Conservation (phyloP, 2,888 invertebrate genomes). For the Pharmacophagus antenor region DNA sequence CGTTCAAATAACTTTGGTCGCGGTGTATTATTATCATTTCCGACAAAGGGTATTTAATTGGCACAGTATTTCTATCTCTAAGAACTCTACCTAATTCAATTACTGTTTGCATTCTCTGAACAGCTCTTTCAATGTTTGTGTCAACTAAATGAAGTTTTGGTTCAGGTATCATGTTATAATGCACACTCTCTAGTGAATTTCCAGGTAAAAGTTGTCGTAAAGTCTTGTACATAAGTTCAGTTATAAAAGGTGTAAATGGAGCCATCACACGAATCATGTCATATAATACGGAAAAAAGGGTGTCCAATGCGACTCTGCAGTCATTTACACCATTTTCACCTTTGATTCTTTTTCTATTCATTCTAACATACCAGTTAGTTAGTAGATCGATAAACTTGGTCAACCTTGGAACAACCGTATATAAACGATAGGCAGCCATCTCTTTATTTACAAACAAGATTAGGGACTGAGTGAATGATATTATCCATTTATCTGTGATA, state of each 20-base stretch:
- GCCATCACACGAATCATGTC: conserved; percentile 96
- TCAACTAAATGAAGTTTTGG: conserved; percentile 87
- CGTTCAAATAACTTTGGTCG: conserved; percentile 87
- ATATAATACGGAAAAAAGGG: conserved; percentile 92
- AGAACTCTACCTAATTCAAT: conserved; percentile 96
- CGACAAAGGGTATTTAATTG: conserved; percentile 97
- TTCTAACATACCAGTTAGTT: conserved; percentile 99
- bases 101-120: conserved; percentile 95
- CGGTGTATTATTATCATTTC: conserved; percentile 97
- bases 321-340: conserved; percentile 92
- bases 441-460: conserved; percentile 93
- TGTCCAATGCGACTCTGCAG: conserved; percentile 91
- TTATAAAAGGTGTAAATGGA: conserved; percentile 97
- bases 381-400: conserved; percentile 98
- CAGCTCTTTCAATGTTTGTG: conserved; percentile 92
- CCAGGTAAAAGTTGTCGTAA: conserved; percentile 84
- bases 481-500: conserved; percentile 98
- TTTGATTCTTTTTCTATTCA: conserved; percentile 97
- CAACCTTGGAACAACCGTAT: conserved; percentile 96
- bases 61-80: conserved; percentile 95
- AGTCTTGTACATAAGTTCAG: conserved; percentile 96
- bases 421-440: conserved; percentile 96
- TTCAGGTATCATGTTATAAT: conserved; percentile 94
- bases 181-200: conserved; percentile 87
- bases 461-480: conserved; percentile 97